Percentiles rank a stretch among this genome's conserved stretches.
Evolutionary conservation across 2,888 invertebrate species (phyloP).

Genomic region (Xanthorhoe designata): DNA sequence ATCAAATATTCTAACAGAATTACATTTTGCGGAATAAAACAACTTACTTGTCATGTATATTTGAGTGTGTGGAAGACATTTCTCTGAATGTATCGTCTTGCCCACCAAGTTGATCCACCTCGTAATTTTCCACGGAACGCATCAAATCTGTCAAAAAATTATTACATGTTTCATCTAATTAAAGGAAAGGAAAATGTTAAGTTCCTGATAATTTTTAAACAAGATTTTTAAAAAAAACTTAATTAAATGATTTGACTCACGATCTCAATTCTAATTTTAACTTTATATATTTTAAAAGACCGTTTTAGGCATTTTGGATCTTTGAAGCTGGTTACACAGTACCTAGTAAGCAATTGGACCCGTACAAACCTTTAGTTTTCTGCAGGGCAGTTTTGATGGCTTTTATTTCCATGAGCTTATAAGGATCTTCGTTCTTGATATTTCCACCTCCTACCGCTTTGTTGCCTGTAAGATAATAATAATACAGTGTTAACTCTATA

Average conservation of each 20-base stretch:
- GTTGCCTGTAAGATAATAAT: slow-evolving; percentile 57
- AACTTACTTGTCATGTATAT: slow-evolving; percentile 77
- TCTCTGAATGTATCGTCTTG: slow-evolving; percentile 73
- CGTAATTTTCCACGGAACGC: slow-evolving; percentile 80
- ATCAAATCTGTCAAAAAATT: slow-evolving; percentile 69
- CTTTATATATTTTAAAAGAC: no score
- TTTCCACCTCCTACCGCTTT: slow-evolving; percentile 62
- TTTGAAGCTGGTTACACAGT: not conserved
- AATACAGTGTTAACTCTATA: no score
- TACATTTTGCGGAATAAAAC: not conserved
- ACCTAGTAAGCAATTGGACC: not conserved
- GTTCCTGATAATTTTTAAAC: no score
- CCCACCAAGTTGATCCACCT: slow-evolving; percentile 64
- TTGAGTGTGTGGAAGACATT: slow-evolving; percentile 69
- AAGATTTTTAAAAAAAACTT: no score
- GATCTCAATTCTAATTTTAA: no score
- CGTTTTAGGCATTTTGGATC: no score
- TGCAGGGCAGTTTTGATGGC: slow-evolving; percentile 80
- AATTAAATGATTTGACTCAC: no score
- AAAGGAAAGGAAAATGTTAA: no score
- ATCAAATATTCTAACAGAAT: no score
- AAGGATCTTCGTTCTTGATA: slow-evolving; percentile 79
- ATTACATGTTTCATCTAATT: slow-evolving; percentile 12
- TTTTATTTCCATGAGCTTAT: slow-evolving; percentile 81
- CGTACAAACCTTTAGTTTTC: slow-evolving; percentile 72